Evolutionary conservation across 2,888 invertebrate genomes (phyloP).

Genomic region (Ectropis crepuscularia): DNA sequence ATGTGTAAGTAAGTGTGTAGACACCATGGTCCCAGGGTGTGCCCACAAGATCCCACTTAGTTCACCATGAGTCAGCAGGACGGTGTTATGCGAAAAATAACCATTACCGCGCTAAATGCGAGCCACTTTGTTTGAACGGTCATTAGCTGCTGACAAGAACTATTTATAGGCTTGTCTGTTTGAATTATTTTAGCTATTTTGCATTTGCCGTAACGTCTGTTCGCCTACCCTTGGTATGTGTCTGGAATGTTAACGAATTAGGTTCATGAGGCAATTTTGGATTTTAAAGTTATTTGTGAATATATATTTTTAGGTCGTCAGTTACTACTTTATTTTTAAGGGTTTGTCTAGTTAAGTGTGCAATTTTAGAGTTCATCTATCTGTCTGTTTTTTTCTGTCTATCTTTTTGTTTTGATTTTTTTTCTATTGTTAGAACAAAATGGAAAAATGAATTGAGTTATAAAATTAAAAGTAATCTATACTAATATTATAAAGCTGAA

Average conservation of each 20-base stretch:
- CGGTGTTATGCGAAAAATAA: constrained; percentile 58
- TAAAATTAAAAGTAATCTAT: no score
- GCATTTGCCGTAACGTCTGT: constrained; percentile 19
- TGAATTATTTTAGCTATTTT: constrained; percentile 41
- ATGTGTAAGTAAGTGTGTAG: background rate
- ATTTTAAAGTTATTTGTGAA: no score
- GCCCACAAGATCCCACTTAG: constrained; percentile 55
- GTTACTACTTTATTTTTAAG: no score
- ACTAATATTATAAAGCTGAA: no score
- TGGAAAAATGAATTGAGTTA: no score
- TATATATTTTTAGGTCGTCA: no score
- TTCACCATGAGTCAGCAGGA: constrained; percentile 53
- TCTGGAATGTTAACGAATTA: background rate
- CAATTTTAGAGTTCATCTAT: no score
- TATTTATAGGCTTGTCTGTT: constrained; percentile 53
- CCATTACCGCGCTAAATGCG: constrained; percentile 59
- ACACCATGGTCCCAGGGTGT: constrained; percentile 41
- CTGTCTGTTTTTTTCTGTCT: no score
- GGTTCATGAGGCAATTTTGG: no score
- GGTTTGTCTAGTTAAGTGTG: no score
- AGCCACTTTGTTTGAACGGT: constrained; percentile 63
- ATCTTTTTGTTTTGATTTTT: no score
- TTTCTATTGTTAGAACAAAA: no score
- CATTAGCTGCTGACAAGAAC: constrained; percentile 58
- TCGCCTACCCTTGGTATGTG: constrained; percentile 8